Percentiles rank a stretch among this genome's conserved stretches.
phyloP scores from a whole-genome alignment of 2,113 vertebrate genomes.

The Furnarius figulus region DNA sequence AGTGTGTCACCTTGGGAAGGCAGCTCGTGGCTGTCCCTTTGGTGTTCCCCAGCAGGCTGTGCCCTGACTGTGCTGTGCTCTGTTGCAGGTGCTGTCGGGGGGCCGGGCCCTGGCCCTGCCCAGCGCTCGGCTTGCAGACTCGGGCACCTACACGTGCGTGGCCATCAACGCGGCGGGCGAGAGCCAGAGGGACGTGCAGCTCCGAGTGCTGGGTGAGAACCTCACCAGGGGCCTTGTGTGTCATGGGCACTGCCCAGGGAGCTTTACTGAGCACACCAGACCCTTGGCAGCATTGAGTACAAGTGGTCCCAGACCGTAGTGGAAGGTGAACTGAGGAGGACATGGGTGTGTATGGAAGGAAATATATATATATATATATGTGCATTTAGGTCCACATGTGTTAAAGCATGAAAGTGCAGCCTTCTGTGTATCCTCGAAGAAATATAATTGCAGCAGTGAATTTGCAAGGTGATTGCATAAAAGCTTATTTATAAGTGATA shows the following conservation, averaged over 20 bases:
- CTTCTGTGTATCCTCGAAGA: not conserved
- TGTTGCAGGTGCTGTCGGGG: conserved; percentile 83
- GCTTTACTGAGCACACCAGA: not conserved
- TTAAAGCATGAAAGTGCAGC: not conserved
- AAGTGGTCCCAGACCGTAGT: not conserved
- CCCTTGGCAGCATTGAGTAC: not conserved
- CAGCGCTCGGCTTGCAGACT: conserved; percentile 88
- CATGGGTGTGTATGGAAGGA: not conserved
- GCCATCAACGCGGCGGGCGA: conserved; percentile 95
- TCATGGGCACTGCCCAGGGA: not conserved
- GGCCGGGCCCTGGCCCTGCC: conserved; percentile 83
- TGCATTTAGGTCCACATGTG: accelerated
- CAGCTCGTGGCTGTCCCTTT: not conserved
- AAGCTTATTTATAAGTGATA: not conserved
- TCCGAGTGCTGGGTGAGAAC: conserved; percentile 84
- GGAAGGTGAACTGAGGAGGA: not conserved
- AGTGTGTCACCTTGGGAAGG: not conserved
- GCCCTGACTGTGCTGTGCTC: not conserved
- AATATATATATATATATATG: not conserved
- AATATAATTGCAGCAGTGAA: not conserved
- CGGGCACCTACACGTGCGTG: conserved; percentile 89
- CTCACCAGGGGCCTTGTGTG: too few relatives aligned
- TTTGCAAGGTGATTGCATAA: not conserved
- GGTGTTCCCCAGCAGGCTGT: not conserved
- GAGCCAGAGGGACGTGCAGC: conserved; percentile 83